phyloP scores from a whole-genome alignment of 2,888 invertebrate species.

The Fabriciana adippe region DNA sequence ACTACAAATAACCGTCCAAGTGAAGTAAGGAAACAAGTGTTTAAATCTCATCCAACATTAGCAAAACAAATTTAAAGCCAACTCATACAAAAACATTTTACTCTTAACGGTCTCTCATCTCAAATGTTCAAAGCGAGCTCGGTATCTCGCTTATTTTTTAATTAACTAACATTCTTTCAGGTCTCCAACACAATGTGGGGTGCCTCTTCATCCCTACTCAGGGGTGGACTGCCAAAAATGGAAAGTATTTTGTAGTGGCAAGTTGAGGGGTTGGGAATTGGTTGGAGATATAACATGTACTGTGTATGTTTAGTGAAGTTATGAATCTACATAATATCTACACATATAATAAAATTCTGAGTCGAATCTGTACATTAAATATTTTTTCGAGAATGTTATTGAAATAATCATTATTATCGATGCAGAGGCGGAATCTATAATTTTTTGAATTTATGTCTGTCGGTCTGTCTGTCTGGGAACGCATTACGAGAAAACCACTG shows the following conservation, averaged over 20 bases:
- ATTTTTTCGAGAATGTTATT: too few relatives aligned
- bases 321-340: too few relatives aligned
- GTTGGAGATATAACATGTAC: neutral
- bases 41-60: neutral
- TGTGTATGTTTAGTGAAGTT: too few relatives aligned
- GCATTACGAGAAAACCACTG: too few relatives aligned
- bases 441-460: too few relatives aligned
- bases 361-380: too few relatives aligned
- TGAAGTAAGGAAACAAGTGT: too few relatives aligned
- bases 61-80: conserved; percentile 7
- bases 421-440: too few relatives aligned
- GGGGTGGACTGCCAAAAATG: conserved; percentile 1
- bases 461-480: too few relatives aligned
- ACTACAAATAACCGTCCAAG: too few relatives aligned
- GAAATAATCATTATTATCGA: too few relatives aligned
- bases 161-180: conserved; percentile 29
- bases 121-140: conserved; percentile 18
- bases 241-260: neutral
- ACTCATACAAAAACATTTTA: conserved; percentile 11
- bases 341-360: too few relatives aligned
- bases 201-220: conserved; percentile 6
- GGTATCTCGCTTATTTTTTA: conserved; percentile 29
- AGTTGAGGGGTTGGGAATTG: neutral
- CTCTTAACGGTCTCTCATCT: conserved; percentile 9
- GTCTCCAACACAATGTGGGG: conserved; percentile 7